phyloP scores from a whole-genome alignment of 2,113 vertebrate genomes.

The Daboia siamensis region DNA sequence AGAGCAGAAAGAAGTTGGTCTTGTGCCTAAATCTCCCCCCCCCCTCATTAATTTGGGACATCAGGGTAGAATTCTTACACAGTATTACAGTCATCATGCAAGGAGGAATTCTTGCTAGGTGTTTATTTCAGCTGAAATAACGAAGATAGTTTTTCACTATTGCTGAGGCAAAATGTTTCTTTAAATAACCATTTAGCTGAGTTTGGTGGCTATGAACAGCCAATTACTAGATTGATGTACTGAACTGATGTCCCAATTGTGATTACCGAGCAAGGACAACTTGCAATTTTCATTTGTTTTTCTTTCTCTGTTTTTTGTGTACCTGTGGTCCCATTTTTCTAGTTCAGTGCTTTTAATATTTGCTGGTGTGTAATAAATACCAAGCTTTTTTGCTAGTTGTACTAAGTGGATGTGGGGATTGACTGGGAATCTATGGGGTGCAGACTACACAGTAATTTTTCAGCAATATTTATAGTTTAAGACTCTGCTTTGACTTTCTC shows the following conservation, averaged over 20 bases:
- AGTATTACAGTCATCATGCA: neutral
- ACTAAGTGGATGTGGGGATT: neutral
- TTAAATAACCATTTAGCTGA: neutral
- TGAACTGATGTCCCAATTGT: neutral
- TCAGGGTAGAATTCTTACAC: neutral
- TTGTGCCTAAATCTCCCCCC: neutral
- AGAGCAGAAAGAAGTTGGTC: neutral
- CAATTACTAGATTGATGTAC: neutral
- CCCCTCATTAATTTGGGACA: neutral
- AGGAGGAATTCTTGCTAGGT: neutral
- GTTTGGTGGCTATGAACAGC: neutral
- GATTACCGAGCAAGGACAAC: neutral
- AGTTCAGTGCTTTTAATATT: neutral
- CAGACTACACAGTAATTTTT: neutral
- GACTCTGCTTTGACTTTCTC: neutral
- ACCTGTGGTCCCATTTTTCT: neutral
- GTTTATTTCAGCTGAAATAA: neutral
- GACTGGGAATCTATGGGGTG: neutral
- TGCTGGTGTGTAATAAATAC: neutral
- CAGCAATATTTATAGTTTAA: neutral
- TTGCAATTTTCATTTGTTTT: neutral
- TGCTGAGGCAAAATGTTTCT: neutral
- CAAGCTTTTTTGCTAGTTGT: neutral
- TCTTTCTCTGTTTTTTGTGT: neutral
- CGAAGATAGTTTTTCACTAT: neutral